A percentile compares a stretch with the other conserved stretches of the same genome.
Evolutionary conservation across 1,140 invertebrate genomes (phyloP).

Genomic region (Zaprionus taronus): DNA sequence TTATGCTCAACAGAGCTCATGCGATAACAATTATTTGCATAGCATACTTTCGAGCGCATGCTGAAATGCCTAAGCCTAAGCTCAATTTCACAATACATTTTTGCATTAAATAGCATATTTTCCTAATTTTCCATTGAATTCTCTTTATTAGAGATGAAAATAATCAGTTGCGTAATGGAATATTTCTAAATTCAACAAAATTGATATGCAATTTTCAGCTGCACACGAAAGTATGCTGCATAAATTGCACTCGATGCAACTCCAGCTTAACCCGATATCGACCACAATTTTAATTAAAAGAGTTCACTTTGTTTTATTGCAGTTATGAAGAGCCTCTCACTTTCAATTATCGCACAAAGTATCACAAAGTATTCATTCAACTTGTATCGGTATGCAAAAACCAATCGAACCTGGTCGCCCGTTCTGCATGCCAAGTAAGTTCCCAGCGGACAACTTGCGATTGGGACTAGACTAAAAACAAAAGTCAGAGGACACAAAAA

Average conservation of each 20-base stretch:
- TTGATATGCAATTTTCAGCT: background rate
- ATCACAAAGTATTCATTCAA: background rate
- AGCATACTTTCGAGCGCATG: slow-evolving; percentile 1
- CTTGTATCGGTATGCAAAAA: background rate
- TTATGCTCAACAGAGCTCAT: background rate
- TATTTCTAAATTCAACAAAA: background rate
- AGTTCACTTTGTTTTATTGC: background rate
- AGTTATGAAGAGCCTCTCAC: background rate
- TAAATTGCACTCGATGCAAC: background rate
- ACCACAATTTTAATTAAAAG: background rate
- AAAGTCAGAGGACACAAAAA: slow-evolving; percentile 13
- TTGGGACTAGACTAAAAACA: background rate
- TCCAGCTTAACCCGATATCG: background rate
- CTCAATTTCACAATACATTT: background rate
- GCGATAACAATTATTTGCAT: slow-evolving; percentile 3
- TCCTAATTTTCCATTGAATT: background rate
- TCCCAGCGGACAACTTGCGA: background rate
- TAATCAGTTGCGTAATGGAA: background rate
- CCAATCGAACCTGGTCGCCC: background rate
- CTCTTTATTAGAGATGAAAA: background rate
- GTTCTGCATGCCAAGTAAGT: background rate
- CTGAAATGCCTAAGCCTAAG: background rate
- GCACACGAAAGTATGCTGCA: background rate
- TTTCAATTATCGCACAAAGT: slow-evolving; percentile 3
- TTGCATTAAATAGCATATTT: background rate